A percentile compares a stretch with the other conserved stretches of the same genome.
Evolutionary conservation across 2,888 invertebrate species (phyloP).

Genomic region (Cylloceria caligata): DNA sequence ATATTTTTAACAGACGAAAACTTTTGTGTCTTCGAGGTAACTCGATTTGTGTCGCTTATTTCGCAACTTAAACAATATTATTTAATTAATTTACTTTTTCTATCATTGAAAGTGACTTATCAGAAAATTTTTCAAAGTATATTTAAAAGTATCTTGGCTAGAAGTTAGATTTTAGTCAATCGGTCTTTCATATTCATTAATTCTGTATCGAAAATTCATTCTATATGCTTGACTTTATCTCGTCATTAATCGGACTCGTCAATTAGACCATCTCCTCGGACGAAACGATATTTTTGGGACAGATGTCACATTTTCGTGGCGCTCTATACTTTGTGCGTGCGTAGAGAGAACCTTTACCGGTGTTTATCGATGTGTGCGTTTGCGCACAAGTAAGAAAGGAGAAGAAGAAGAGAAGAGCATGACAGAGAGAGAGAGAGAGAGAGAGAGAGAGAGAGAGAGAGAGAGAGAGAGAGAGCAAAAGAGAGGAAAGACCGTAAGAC

Average conservation of each 20-base stretch:
- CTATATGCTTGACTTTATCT: conserved; percentile 5
- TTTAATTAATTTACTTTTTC: no score
- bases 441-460: not conserved
- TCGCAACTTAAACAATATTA: not conserved
- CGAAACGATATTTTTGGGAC: conserved; percentile 80
- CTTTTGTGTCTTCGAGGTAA: not conserved
- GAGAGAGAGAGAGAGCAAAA: not conserved
- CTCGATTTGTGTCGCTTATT: not conserved
- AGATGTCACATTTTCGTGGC: conserved; percentile 80
- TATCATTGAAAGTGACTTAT: no score
- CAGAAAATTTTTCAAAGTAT: no score
- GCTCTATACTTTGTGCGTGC: conserved; percentile 43
- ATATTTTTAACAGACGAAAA: conserved; percentile 43
- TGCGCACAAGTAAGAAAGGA: conserved; percentile 27
- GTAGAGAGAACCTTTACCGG: conserved; percentile 67
- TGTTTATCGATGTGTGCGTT: conserved; percentile 69
- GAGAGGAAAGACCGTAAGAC: not conserved
- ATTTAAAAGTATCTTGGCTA: not conserved
- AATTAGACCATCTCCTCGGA: conserved; percentile 48
- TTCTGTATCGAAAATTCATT: not conserved
- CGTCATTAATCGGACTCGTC: conserved; percentile 39
- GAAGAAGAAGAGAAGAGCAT: no score
- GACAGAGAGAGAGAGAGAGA: not conserved
- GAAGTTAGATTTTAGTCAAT: not conserved
- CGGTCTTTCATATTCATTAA: not conserved